These are phyloP conservation scores for Brachionus asplanchnoidis DNA, from an alignment of 1,140 invertebrate species.

Conservation along the genomic window DNA sequence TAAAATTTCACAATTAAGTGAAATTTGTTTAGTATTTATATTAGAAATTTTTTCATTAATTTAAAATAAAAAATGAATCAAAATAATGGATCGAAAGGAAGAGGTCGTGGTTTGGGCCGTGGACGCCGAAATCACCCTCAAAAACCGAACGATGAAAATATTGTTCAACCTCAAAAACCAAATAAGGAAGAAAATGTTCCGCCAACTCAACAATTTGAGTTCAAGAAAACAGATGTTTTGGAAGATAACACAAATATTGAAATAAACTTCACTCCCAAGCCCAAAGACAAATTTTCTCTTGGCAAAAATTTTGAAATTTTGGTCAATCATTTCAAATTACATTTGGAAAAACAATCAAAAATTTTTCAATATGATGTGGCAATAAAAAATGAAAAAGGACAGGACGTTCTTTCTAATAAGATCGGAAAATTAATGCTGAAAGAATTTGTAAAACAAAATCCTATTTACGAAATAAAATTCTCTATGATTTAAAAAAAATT, in stretches of 20 bases:
- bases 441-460: background rate
- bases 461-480: background rate
- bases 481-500: background rate
- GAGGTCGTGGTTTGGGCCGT: background rate
- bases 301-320: background rate
- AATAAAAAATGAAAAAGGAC: background rate
- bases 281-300: background rate
- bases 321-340: background rate
- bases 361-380: background rate
- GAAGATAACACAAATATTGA: background rate
- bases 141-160: background rate
- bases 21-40: background rate
- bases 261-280: background rate
- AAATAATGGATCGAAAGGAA: background rate
- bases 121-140: background rate
- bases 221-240: background rate
- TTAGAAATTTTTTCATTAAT: background rate
- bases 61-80: background rate
- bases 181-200: background rate
- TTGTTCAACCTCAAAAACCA: background rate
- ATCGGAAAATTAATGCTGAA: background rate
- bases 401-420: background rate
- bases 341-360: background rate
- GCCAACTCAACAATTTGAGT: background rate
- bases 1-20: background rate